Conservation (phyloP, 1,140 invertebrate species). For the Drosophila murphyi region DNA sequence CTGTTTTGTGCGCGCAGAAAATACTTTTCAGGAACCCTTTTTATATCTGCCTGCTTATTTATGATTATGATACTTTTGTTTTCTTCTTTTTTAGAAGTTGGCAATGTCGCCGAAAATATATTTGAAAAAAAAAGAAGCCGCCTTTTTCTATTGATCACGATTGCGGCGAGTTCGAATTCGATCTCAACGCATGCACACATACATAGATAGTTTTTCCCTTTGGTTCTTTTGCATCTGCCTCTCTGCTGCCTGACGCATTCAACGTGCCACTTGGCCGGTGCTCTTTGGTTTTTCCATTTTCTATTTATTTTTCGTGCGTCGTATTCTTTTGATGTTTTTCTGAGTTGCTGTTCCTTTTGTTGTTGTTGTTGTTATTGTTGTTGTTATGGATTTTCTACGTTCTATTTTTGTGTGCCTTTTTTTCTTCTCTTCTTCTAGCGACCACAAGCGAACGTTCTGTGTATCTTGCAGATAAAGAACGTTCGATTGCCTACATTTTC, state of each 20-base stretch:
- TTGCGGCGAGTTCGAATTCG: not conserved
- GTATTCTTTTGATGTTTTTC: slow-evolving; percentile 76
- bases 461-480: slow-evolving; percentile 76
- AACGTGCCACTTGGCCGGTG: slow-evolving; percentile 37
- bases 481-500: slow-evolving; percentile 70
- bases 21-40: slow-evolving; percentile 41
- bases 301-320: slow-evolving; percentile 79
- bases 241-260: slow-evolving; percentile 7
- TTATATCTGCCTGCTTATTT: slow-evolving; percentile 38
- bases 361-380: slow-evolving; percentile 25
- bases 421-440: slow-evolving; percentile 32
- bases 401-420: slow-evolving; percentile 75
- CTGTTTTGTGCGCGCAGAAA: slow-evolving; percentile 65
- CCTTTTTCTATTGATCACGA: slow-evolving; percentile 58
- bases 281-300: slow-evolving; percentile 68
- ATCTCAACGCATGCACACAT: slow-evolving; percentile 10
- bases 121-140: not conserved
- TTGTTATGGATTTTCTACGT: slow-evolving; percentile 65
- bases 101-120: slow-evolving; percentile 5
- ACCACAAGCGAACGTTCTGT: slow-evolving; percentile 67
- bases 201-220: slow-evolving; percentile 3
- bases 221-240: slow-evolving; percentile 5
- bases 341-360: slow-evolving; percentile 39
- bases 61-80: slow-evolving; percentile 54
- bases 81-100: not conserved